Percentiles rank a stretch among this genome's conserved stretches.
These are phyloP conservation scores for Catamblyrhynchus diadema DNA, from an alignment of 2,797 vertebrate genomes.

Conservation along the genomic window DNA sequence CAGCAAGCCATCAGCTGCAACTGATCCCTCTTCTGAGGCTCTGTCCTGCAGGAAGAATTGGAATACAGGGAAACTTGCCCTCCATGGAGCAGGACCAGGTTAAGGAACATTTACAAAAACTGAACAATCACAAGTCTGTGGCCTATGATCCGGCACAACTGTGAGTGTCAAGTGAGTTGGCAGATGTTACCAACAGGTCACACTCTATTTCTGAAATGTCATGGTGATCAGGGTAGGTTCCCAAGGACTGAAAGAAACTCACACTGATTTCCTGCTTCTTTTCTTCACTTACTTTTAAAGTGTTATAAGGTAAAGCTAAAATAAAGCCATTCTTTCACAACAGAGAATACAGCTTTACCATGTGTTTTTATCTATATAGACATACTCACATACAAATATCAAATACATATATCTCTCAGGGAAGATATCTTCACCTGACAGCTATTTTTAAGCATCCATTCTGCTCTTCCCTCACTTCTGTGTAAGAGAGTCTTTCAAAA, in stretches of 20 bases:
- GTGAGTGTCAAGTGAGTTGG: not conserved
- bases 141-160: accelerated
- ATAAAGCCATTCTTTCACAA: not conserved
- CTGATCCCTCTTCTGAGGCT: not conserved
- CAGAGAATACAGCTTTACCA: accelerated
- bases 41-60: not conserved
- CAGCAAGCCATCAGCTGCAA: not conserved
- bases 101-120: not conserved
- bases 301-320: not conserved
- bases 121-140: not conserved
- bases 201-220: not conserved
- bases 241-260: not conserved
- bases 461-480: not conserved
- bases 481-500: not conserved
- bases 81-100: not conserved
- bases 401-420: not conserved
- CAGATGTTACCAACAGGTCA: not conserved
- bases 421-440: not conserved
- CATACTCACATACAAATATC: not conserved
- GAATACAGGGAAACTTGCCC: not conserved
- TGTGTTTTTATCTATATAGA: not conserved
- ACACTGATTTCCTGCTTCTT: not conserved
- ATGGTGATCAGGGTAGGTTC: not conserved
- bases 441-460: not conserved
- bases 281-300: not conserved